Evolutionary conservation across 2,888 invertebrate species (phyloP).

Genomic region (Plemyria rubiginata): DNA sequence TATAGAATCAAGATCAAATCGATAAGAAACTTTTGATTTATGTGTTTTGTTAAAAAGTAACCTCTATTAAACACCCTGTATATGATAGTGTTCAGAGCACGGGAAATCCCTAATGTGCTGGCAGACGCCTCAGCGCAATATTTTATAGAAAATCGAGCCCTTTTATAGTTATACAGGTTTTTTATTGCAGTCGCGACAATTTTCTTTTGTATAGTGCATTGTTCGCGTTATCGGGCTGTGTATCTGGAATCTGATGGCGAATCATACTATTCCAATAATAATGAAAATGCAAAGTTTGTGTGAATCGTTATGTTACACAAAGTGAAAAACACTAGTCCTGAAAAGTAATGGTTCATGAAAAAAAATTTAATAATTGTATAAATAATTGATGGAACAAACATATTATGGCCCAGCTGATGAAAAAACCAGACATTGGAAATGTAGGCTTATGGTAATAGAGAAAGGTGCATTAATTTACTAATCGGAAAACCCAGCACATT

Average conservation of each 20-base stretch:
- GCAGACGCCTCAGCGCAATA: constrained; percentile 50
- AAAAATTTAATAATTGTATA: too few relatives aligned
- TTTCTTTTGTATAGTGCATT: constrained; percentile 28
- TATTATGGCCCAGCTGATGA: too few relatives aligned
- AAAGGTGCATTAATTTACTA: too few relatives aligned
- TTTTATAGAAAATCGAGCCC: constrained; percentile 43
- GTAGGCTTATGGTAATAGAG: too few relatives aligned
- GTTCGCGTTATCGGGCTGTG: constrained; percentile 15
- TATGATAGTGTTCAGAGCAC: constrained; percentile 31
- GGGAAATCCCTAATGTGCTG: constrained; percentile 63
- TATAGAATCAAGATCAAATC: too few relatives aligned
- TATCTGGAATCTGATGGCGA: constrained; percentile 14
- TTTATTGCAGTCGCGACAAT: constrained; percentile 17
- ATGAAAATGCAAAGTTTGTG: neutral
- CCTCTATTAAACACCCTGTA: constrained; percentile 33
- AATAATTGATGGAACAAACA: too few relatives aligned
- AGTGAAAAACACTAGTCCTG: too few relatives aligned
- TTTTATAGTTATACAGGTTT: constrained; percentile 17
- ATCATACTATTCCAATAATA: neutral
- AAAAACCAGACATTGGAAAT: too few relatives aligned
- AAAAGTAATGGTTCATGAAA: too few relatives aligned
- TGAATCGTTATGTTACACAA: neutral
- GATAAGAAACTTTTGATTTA: too few relatives aligned
- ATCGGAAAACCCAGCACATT: too few relatives aligned
- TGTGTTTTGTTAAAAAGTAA: neutral